These are phyloP conservation scores for Sympetrum striolatum DNA, from an alignment of 2,888 invertebrate species.

Conservation along the genomic window DNA sequence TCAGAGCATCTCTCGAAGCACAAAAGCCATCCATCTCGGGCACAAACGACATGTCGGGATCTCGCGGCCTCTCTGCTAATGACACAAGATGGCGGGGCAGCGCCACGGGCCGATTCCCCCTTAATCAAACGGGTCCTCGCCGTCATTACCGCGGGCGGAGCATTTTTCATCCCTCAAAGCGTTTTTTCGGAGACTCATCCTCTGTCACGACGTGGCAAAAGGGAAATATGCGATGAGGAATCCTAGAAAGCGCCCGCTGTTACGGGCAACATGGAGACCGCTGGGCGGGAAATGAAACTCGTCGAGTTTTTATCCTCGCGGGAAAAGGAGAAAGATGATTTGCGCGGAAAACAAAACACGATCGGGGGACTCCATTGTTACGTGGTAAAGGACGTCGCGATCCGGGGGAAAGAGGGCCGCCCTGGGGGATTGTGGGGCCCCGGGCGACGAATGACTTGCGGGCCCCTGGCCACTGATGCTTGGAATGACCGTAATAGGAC, in stretches of 20 bases:
- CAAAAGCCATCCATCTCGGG: not conserved
- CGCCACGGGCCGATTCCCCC: conserved; percentile 1
- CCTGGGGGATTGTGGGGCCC: not conserved
- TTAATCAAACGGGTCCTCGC: conserved; percentile 7
- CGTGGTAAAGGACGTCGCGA: not conserved
- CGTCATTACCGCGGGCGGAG: not conserved
- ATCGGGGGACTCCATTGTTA: not conserved
- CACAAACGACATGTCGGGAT: not conserved
- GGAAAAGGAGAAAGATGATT: not conserved
- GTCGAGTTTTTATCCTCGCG: not conserved
- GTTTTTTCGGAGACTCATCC: not conserved
- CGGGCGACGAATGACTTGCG: no score
- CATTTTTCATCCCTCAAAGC: not conserved
- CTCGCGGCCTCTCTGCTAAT: not conserved
- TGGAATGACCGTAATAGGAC: no score
- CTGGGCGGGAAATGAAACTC: conserved; percentile 37
- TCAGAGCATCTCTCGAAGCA: not conserved
- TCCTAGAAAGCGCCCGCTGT: conserved; percentile 8
- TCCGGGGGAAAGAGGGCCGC: not conserved
- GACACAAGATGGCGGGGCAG: not conserved
- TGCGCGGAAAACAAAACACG: conserved; percentile 35
- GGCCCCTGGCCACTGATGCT: no score
- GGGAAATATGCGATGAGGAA: not conserved
- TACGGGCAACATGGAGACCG: conserved; percentile 10
- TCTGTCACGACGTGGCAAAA: not conserved